These are phyloP conservation scores for Polymixis flavicincta DNA, from an alignment of 2,888 invertebrate species.

Conservation along the genomic window DNA sequence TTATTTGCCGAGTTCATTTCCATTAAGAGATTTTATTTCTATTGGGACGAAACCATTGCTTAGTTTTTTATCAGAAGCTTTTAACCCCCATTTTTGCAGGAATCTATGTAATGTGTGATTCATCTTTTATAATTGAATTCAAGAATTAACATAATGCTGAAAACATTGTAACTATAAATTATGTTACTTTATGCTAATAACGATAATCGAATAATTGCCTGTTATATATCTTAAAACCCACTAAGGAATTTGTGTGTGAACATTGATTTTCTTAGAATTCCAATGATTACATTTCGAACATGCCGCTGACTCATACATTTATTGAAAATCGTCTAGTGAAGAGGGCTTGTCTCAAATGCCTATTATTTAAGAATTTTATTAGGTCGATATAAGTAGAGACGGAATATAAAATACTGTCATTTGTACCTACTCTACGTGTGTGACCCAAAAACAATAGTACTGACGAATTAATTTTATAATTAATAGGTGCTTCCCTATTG, in stretches of 20 bases:
- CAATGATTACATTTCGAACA: constrained; percentile 10
- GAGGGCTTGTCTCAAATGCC: not conserved
- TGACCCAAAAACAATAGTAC: constrained; percentile 25
- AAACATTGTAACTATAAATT: not conserved
- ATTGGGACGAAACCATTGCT: not conserved
- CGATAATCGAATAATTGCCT: constrained; percentile 14
- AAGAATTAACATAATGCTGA: not conserved
- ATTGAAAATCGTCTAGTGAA: not conserved
- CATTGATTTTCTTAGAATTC: constrained; percentile 18
- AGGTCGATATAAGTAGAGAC: not conserved
- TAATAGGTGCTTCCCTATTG: constrained; percentile 37
- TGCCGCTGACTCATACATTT: not conserved
- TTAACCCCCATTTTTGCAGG: not conserved
- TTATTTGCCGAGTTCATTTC: constrained; percentile 12
- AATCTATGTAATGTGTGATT: not conserved
- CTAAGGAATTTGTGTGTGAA: constrained; percentile 5
- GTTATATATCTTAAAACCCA: constrained; percentile 6
- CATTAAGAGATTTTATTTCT: not conserved
- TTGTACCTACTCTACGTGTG: constrained; percentile 14
- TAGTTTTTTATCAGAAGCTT: not conserved
- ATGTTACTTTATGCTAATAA: constrained; percentile 25
- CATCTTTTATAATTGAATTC: not conserved
- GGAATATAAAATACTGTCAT: constrained; percentile 12
- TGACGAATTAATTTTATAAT: constrained; percentile 47
- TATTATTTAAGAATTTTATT: constrained; percentile 2